Evolutionary conservation across 2,797 vertebrate genomes (phyloP).

Genomic region (Falco peregrinus): DNA sequence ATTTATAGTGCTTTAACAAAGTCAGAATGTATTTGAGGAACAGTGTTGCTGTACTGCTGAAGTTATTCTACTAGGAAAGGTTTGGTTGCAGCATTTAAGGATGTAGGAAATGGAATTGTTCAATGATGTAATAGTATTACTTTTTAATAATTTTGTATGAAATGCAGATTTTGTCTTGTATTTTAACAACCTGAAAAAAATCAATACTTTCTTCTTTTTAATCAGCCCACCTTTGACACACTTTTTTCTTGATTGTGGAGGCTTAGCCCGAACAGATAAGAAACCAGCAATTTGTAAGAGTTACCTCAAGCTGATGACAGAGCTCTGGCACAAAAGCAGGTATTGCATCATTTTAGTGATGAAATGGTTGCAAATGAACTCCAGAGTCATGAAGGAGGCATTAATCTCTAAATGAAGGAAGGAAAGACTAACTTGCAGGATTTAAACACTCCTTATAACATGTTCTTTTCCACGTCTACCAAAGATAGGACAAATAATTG

Average conservation of each 20-base stretch:
- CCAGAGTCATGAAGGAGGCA: background rate
- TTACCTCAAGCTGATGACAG: conserved; percentile 97
- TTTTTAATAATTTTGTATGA: background rate
- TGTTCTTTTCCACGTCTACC: background rate
- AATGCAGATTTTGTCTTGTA: background rate
- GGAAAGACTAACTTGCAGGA: background rate
- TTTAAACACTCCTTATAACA: background rate
- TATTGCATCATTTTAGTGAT: conserved; percentile 48
- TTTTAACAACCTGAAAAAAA: background rate
- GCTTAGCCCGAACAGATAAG: conserved; percentile 94
- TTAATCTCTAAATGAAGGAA: background rate
- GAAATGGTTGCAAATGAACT: background rate
- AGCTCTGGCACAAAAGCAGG: conserved; percentile 99
- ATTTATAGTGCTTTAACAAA: background rate
- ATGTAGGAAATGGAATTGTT: background rate
- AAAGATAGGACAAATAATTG: background rate
- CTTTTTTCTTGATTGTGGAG: conserved; percentile 95
- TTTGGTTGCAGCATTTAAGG: background rate
- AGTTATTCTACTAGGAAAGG: background rate
- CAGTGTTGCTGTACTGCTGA: background rate
- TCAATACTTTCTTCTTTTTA: background rate
- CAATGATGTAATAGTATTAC: background rate
- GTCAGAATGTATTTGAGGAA: background rate
- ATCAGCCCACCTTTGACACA: conserved; percentile 93
- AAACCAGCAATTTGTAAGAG: conserved; percentile 98